These are phyloP conservation scores for Mormyrus hasselquistii DNA, from an alignment of 2,797 vertebrate genomes.

Conservation along the genomic window DNA sequence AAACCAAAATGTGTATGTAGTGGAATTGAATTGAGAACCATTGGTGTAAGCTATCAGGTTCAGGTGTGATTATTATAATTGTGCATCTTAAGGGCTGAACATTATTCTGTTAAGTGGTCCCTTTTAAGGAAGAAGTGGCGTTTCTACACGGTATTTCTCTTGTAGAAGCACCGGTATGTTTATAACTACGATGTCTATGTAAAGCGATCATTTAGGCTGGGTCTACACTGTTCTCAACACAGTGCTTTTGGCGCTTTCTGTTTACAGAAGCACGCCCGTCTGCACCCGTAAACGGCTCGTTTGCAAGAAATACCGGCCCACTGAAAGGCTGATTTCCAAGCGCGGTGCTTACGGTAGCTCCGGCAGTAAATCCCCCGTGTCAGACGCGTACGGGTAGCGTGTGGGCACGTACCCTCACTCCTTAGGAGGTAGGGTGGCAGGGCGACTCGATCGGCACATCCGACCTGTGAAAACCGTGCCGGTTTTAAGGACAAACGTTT, in stretches of 20 bases:
- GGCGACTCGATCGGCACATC: slow-evolving; percentile 6
- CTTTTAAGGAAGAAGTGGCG: neutral
- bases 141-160: neutral
- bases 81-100: neutral
- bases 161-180: neutral
- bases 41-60: neutral
- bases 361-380: slow-evolving; percentile 31
- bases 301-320: slow-evolving; percentile 3
- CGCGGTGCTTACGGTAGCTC: slow-evolving; percentile 11
- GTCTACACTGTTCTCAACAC: neutral
- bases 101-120: neutral
- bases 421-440: slow-evolving; percentile 16
- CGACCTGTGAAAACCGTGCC: slow-evolving; percentile 8
- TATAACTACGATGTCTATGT: neutral
- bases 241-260: slow-evolving; percentile 19
- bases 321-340: neutral
- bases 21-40: neutral
- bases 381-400: slow-evolving; percentile 17
- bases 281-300: slow-evolving; percentile 13
- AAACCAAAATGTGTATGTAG: neutral
- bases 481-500: slow-evolving; percentile 31
- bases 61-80: neutral
- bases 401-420: neutral
- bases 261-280: slow-evolving; percentile 21
- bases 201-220: neutral